phyloP scores from a whole-genome alignment of 1,140 invertebrate species.

The Tenebrio molitor region DNA sequence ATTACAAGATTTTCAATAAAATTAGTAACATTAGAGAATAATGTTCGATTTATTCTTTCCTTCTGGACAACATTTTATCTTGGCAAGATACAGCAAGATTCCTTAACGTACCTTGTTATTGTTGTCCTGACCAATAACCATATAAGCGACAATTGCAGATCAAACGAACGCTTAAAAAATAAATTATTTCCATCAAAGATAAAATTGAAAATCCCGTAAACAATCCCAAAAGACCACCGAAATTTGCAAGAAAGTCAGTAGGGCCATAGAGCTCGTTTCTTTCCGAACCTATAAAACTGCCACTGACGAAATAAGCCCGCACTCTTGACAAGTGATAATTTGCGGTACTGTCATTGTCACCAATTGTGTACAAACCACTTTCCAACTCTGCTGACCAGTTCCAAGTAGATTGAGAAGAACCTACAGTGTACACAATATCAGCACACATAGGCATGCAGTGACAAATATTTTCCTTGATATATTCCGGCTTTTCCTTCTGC shows the following conservation, averaged over 20 bases:
- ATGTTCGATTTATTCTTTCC: too few species aligned
- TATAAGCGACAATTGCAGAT: constrained; percentile 64
- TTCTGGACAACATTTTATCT: too few species aligned
- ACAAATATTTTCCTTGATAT: neutral
- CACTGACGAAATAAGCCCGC: constrained; percentile 72
- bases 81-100: too few species aligned
- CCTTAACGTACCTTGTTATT: too few species aligned
- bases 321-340: constrained; percentile 61
- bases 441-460: neutral
- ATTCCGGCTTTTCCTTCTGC: neutral
- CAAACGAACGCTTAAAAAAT: constrained; percentile 69
- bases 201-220: constrained; percentile 76
- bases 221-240: constrained; percentile 75
- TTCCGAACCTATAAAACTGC: constrained; percentile 74
- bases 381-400: neutral
- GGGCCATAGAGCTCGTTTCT: constrained; percentile 75
- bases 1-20: too few species aligned
- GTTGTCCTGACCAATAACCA: constrained; percentile 58
- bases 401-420: neutral
- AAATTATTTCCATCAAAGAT: constrained; percentile 71
- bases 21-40: too few species aligned
- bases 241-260: constrained; percentile 76
- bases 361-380: neutral
- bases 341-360: neutral
- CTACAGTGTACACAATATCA: neutral